These are phyloP conservation scores for Ephialtes manifestator DNA, from an alignment of 2,888 invertebrate genomes.

Conservation along the genomic window DNA sequence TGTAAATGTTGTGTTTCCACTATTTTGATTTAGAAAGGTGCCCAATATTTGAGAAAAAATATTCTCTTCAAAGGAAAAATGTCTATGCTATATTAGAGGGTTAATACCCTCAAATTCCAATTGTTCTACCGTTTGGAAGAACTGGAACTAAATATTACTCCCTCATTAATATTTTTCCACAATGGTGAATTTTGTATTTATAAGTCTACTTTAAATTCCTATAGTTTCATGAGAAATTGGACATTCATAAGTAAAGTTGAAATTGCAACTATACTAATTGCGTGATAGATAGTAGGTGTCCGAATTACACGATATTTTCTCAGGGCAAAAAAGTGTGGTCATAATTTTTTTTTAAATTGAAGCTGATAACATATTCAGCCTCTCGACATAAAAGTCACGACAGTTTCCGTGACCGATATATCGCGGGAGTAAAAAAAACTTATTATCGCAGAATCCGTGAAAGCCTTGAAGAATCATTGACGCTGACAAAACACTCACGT, in stretches of 20 bases:
- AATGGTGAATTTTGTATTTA: neutral
- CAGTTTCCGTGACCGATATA: neutral
- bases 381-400: neutral
- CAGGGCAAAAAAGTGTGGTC: neutral
- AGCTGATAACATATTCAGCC: neutral
- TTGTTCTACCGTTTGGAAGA: no score
- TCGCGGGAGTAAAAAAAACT: neutral
- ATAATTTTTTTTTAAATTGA: neutral
- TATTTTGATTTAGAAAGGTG: no score
- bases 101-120: no score
- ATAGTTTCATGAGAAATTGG: neutral
- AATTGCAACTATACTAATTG: no score
- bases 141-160: no score
- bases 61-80: no score
- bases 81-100: no score
- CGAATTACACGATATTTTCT: neutral
- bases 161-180: no score
- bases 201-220: neutral
- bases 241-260: neutral
- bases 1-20: no score
- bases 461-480: slow-evolving; percentile 35
- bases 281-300: no score
- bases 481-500: slow-evolving; percentile 10
- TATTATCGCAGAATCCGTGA: slow-evolving; percentile 43
- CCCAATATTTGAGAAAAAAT: no score